Percentiles rank a stretch among this genome's conserved stretches.
Conservation (phyloP, 2,113 vertebrate genomes). For the Mustela nigripes region DNA sequence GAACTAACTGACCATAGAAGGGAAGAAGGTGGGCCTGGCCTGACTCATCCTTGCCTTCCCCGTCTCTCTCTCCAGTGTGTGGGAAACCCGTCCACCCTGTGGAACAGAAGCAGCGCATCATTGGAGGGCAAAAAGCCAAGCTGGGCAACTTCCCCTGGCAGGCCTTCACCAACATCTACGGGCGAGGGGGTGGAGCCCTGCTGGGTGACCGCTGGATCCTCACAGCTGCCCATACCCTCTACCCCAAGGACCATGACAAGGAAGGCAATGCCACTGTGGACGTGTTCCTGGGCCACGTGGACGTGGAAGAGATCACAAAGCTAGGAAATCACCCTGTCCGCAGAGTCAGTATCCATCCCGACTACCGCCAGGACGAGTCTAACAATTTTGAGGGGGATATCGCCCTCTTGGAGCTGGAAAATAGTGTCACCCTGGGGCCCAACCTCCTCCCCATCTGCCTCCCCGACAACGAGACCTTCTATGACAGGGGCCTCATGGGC, state of each 20-base stretch:
- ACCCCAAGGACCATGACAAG: accelerated
- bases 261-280: slow-evolving; percentile 61
- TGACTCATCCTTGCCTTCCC: background rate
- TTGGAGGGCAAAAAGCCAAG: slow-evolving; percentile 87
- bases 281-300: slow-evolving; percentile 85
- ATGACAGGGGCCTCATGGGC: slow-evolving; percentile 79
- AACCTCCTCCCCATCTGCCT: slow-evolving; percentile 93
- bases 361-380: slow-evolving; percentile 80
- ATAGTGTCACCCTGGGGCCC: slow-evolving; percentile 88
- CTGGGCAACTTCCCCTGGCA: slow-evolving; percentile 95
- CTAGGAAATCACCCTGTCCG: slow-evolving; percentile 83
- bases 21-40: background rate
- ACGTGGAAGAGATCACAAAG: background rate
- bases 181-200: slow-evolving; percentile 91
- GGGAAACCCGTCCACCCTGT: slow-evolving; percentile 87
- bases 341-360: slow-evolving; percentile 91
- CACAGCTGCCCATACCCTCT: slow-evolving; percentile 93
- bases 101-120: slow-evolving; percentile 83
- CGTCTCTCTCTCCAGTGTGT: slow-evolving; percentile 89
- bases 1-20: background rate
- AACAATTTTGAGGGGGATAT: slow-evolving; percentile 92
- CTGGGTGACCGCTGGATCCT: slow-evolving; percentile 95
- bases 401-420: slow-evolving; percentile 91
- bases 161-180: slow-evolving; percentile 81
- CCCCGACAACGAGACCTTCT: slow-evolving; percentile 84